Base-by-base conservation (phyloP, 2,797 vertebrate genomes). In the Cetoscarus ocellatus region DNA sequence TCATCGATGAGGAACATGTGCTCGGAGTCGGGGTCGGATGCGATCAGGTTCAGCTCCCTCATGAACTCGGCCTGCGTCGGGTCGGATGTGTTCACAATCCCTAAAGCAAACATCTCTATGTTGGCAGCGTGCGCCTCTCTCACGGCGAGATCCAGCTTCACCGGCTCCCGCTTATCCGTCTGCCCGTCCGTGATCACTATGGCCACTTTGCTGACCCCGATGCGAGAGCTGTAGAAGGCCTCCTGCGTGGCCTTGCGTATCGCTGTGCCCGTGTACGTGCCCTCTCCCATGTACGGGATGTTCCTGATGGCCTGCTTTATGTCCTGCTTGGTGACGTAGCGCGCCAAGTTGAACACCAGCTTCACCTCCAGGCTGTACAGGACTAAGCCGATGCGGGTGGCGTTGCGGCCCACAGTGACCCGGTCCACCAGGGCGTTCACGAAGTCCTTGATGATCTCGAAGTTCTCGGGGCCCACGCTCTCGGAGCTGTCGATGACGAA, bases 401-500 rank as follows among this genome's bases (percentile, higher is more conserved):
- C 94, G 34, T 97, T 96, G 77, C 94, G 95, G 36, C 96, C 95
- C 70, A 98, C 94, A 0, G 96, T 97, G 61, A 98, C 93, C 55
- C 96, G 93, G 77, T 98, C 97, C 52, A 97, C 95, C 48, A 98
- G 90, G 0, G 96, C 94, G 3, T 88, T 95, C 13, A 98, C 95
- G 73, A 97, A 98, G 78, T 96, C 93, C 88, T 98, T 98, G 78
- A 97, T 95, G 85, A 98, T 97, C 87, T 96, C 95, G 63, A 96
- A 97, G 92, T 98, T 97, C 42, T 97, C 96, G 0, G 96, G 96
- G 49, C 97, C 97, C 27, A 97, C 96, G 1, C 97, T 98, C 88
- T 98, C 96, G 1, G 96, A 98, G 81, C 96, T 97, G 93, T 98
- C 96, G 10, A 98, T 96, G 85, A 98, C 96, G 75, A 98, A 97